phyloP scores from a whole-genome alignment of 2,888 invertebrate genomes.

The Coenonympha arcania region DNA sequence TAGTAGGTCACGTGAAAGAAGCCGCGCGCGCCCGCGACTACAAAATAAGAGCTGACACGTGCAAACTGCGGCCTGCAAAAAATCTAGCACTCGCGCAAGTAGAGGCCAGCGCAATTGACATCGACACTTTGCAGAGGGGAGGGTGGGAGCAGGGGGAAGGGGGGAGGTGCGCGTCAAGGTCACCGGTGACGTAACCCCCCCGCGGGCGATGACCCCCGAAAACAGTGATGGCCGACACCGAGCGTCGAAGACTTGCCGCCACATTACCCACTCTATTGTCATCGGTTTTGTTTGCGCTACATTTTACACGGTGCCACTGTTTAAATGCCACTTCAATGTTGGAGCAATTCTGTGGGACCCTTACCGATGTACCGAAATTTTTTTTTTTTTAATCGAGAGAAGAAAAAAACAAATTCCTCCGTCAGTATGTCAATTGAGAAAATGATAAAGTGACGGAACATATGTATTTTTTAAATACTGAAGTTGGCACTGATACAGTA shows the following conservation, averaged over 20 bases:
- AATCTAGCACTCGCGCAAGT: constrained; percentile 10
- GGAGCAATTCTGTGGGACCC: too few relatives aligned
- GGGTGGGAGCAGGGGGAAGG: constrained; percentile 27
- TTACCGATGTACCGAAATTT: too few relatives aligned
- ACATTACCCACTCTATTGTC: not conserved
- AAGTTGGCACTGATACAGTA: too few relatives aligned
- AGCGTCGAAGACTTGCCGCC: constrained; percentile 28
- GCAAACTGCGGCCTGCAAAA: constrained; percentile 13
- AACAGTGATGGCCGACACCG: constrained; percentile 43
- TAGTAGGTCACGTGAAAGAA: too few relatives aligned
- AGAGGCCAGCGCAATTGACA: constrained; percentile 31
- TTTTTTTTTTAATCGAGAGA: not conserved
- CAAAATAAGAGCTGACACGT: constrained; percentile 12
- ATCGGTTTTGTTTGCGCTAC: not conserved
- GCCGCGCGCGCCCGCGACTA: too few relatives aligned
- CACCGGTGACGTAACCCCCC: constrained; percentile 65
- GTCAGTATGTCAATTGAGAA: too few relatives aligned
- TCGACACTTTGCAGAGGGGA: constrained; percentile 31
- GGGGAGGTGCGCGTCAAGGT: constrained; percentile 67
- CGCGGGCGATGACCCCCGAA: constrained; percentile 65
- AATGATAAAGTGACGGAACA: too few relatives aligned
- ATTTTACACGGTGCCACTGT: not conserved
- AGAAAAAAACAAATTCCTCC: too few relatives aligned
- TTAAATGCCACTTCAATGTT: not conserved
- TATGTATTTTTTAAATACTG: too few relatives aligned